phyloP scores from a whole-genome alignment of 2,888 invertebrate genomes.

The Cerceris rybyensis region DNA sequence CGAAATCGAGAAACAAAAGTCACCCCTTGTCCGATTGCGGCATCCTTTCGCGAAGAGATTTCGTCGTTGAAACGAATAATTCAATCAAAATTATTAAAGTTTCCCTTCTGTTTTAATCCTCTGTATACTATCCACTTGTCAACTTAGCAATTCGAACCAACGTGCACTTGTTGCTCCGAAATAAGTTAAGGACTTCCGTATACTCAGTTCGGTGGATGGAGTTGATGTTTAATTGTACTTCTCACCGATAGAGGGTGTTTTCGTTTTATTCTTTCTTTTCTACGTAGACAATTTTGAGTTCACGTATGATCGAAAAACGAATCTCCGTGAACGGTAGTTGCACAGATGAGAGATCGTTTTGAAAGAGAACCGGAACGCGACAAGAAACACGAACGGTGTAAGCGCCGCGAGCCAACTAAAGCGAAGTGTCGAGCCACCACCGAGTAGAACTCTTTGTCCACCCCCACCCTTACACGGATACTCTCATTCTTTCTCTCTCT shows the following conservation, averaged over 20 bases:
- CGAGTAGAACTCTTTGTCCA: slow-evolving; percentile 50
- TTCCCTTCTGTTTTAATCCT: too few relatives aligned
- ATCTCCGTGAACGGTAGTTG: slow-evolving; percentile 2
- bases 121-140: too few relatives aligned
- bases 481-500: slow-evolving; percentile 9
- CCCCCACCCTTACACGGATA: slow-evolving; percentile 59
- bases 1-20: not conserved
- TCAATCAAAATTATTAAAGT: not conserved
- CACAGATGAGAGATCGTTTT: slow-evolving; percentile 9
- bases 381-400: slow-evolving; percentile 62
- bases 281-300: not conserved
- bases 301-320: slow-evolving; percentile 12
- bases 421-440: slow-evolving; percentile 63
- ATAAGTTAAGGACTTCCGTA: too few relatives aligned
- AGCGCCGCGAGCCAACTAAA: slow-evolving; percentile 80
- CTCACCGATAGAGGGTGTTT: too few relatives aligned
- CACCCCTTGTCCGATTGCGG: slow-evolving; percentile 30
- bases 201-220: too few relatives aligned
- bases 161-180: too few relatives aligned
- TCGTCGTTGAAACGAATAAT: not conserved
- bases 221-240: too few relatives aligned
- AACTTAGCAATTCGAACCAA: too few relatives aligned
- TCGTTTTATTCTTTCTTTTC: too few relatives aligned
- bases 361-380: slow-evolving; percentile 29
- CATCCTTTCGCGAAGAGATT: slow-evolving; percentile 5